These are phyloP conservation scores for Lithophane socia DNA, from an alignment of 2,888 invertebrate genomes.

Conservation along the genomic window DNA sequence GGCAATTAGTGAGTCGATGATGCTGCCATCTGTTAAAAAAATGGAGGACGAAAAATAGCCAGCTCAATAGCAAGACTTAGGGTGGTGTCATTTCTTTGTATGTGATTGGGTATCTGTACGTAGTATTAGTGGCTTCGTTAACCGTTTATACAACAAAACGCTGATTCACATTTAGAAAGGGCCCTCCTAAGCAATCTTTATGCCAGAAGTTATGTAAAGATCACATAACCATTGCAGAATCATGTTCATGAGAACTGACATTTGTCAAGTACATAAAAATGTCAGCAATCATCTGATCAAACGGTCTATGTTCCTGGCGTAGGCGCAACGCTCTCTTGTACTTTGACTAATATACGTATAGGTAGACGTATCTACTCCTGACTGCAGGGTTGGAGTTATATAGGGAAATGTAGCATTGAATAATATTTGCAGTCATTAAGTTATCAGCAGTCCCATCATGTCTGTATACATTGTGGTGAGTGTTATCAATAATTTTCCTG, in stretches of 20 bases:
- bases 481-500: no score
- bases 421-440: neutral
- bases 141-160: conserved; percentile 11
- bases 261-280: conserved; percentile 65
- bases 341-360: conserved; percentile 40
- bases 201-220: conserved; percentile 36
- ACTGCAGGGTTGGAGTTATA: conserved; percentile 53
- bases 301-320: conserved; percentile 62
- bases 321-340: conserved; percentile 66
- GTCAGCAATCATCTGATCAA: conserved; percentile 68
- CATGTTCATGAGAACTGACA: conserved; percentile 47
- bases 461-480: neutral
- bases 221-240: conserved; percentile 48
- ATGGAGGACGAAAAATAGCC: no score
- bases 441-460: neutral
- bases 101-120: no score
- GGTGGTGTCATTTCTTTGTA: no score
- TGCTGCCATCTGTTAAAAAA: no score
- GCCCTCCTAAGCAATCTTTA: conserved; percentile 27
- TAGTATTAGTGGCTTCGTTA: no score
- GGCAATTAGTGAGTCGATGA: no score
- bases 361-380: conserved; percentile 17
- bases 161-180: conserved; percentile 52
- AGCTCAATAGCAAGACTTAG: no score
- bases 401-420: neutral